Conservation (phyloP, 2,113 vertebrate genomes). For the Datnioides undecimradiatus region DNA sequence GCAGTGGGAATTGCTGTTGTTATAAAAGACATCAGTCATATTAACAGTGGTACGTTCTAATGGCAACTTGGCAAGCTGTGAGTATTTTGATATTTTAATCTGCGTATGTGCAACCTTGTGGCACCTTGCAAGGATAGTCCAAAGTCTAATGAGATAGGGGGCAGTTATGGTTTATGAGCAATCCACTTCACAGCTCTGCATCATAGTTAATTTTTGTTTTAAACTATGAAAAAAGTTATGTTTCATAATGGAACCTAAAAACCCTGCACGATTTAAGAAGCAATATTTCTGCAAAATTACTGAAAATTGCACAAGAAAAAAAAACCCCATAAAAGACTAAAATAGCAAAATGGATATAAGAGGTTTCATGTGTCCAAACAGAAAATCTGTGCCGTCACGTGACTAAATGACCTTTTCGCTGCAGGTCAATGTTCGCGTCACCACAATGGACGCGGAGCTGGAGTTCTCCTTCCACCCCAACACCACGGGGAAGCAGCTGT, state of each 20-base stretch:
- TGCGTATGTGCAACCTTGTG: slow-evolving; percentile 57
- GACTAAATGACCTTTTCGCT: slow-evolving; percentile 26
- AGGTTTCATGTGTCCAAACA: background rate
- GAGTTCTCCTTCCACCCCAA: slow-evolving; percentile 96
- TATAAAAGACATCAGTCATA: background rate
- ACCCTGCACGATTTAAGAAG: background rate
- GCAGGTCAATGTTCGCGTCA: slow-evolving; percentile 96
- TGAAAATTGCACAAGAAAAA: too few species aligned
- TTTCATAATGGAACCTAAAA: background rate
- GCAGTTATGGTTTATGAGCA: slow-evolving; percentile 80
- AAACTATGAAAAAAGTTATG: background rate
- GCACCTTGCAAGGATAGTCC: slow-evolving; percentile 67
- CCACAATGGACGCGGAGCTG: slow-evolving; percentile 97
- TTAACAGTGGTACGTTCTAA: background rate
- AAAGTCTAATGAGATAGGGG: slow-evolving; percentile 81
- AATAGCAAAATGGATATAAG: background rate
- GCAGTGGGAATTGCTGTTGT: background rate
- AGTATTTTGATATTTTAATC: slow-evolving; percentile 64
- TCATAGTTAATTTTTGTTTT: background rate
- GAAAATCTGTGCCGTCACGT: background rate
- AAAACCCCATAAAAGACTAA: too few species aligned
- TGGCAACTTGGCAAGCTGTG: slow-evolving; percentile 25
- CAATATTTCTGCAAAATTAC: background rate
- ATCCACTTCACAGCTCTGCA: slow-evolving; percentile 57
- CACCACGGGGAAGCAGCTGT: slow-evolving; percentile 95